Evolutionary conservation across 2,888 invertebrate genomes (phyloP).

Genomic region (Oxystoma pomonae): DNA sequence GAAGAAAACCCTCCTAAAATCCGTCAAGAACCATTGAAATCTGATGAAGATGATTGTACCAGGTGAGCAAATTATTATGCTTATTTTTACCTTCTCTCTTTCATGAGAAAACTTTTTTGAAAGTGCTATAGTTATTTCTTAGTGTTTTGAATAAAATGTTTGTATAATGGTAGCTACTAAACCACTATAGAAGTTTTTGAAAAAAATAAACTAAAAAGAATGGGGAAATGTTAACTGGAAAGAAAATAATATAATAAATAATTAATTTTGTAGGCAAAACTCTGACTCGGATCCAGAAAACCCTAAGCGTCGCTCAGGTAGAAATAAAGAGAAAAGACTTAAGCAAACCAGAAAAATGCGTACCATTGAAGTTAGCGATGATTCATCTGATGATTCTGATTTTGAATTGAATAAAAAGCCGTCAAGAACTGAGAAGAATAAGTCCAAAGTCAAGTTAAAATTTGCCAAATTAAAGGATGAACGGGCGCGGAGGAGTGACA

Average conservation of each 20-base stretch:
- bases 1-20: constrained; percentile 20
- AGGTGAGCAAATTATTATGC: too few relatives aligned
- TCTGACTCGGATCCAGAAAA: not conserved
- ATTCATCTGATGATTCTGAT: constrained; percentile 14
- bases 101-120: too few relatives aligned
- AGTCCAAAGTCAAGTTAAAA: not conserved
- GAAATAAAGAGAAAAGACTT: not conserved
- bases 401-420: not conserved
- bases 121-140: too few relatives aligned
- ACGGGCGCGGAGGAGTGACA: constrained; percentile 5
- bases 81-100: too few relatives aligned
- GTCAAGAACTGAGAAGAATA: not conserved
- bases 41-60: not conserved
- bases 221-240: too few relatives aligned
- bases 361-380: not conserved
- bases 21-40: not conserved
- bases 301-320: not conserved
- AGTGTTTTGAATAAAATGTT: too few relatives aligned
- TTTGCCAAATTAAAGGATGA: constrained; percentile 4
- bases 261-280: not conserved
- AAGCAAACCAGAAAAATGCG: not conserved
- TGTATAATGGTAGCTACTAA: too few relatives aligned
- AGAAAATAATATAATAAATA: too few relatives aligned
- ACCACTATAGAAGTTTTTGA: too few relatives aligned
- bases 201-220: too few relatives aligned